Percentiles rank a stretch among this genome's conserved stretches.
These are phyloP conservation scores for Tachypleus tridentatus DNA, from an alignment of 1,140 invertebrate genomes.

Conservation along the genomic window DNA sequence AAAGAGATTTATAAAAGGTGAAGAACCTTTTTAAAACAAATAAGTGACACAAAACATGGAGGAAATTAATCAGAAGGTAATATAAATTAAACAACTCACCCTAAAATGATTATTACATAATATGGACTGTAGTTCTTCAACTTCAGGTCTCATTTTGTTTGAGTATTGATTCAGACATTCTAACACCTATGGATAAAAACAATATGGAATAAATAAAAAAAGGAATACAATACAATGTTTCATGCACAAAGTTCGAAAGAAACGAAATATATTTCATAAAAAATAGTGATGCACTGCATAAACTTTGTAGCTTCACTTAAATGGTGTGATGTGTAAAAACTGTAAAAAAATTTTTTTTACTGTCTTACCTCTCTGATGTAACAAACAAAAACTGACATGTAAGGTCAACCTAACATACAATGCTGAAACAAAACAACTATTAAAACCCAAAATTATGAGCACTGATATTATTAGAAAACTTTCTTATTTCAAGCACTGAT, in stretches of 20 bases:
- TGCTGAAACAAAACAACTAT: too few species aligned
- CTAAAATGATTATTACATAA: slow-evolving; percentile 69
- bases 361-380: background rate
- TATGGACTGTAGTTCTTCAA: slow-evolving; percentile 65
- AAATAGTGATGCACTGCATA: background rate
- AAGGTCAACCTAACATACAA: too few species aligned
- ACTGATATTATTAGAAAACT: too few species aligned
- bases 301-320: background rate
- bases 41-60: too few species aligned
- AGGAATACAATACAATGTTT: background rate
- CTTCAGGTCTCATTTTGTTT: slow-evolving; percentile 25
- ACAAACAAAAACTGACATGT: too few species aligned
- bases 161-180: slow-evolving; percentile 16
- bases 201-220: slow-evolving; percentile 1
- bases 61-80: too few species aligned
- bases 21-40: too few species aligned
- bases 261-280: background rate
- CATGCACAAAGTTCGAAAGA: background rate
- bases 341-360: too few species aligned
- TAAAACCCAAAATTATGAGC: too few species aligned
- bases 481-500: too few species aligned
- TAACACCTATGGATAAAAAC: slow-evolving; percentile 14
- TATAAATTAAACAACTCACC: slow-evolving; percentile 45
- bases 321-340: background rate
- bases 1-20: too few species aligned